Evolutionary conservation across 2,113 vertebrate genomes (phyloP), one percentile per base, ranked within the genome.

Genomic region (Myrmophylax atrothorax): DNA sequence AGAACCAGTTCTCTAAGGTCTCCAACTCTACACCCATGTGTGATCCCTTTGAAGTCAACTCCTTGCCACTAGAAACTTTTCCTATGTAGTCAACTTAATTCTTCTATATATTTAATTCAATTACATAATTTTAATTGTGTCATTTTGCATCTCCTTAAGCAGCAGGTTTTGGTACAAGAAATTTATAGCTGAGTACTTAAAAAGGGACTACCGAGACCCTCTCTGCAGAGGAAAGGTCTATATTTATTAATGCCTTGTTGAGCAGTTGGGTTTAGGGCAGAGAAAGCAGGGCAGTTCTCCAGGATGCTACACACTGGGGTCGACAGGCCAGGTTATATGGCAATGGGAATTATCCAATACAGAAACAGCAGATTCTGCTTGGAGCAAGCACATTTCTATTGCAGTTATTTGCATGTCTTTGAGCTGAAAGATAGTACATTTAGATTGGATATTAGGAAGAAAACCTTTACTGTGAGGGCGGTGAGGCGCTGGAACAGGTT

Each of bases 101-200:
- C 18, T 77, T 85, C 80, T 28, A 40, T 66, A 70, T 90, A 67
- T 88, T 88, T 92, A 94, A 87, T 94, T 88, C 44, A 88, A 81
- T 93, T 93, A 64, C 28, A 67, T 52, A 15, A 8, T 70, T 93
- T 85, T 76, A 94, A 55, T 92, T 63, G 60, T 67, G 40, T 13
- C 12, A 90, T 82, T 93, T 85, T 88, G 47, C 35, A 26, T 74
- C 42, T 80, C 46, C 15, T 83, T 72, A 81, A 86, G 62, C 82
- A 92, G 56, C 8, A 88, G 22, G 10, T 25, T 86, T 90, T 91
- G 93, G 75, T 92, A 90, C 70, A 93, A 40, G 53, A 68, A 68
- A 9, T 88, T 87, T 50, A 50, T 25, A 44, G 40, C 42, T 33
- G 55, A 66, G 18, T 63, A 47, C 18, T 70, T 85, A 83, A 88